Evolutionary conservation across 2,113 vertebrate species (phyloP).

Genomic region (Triplophysa siluroides): DNA sequence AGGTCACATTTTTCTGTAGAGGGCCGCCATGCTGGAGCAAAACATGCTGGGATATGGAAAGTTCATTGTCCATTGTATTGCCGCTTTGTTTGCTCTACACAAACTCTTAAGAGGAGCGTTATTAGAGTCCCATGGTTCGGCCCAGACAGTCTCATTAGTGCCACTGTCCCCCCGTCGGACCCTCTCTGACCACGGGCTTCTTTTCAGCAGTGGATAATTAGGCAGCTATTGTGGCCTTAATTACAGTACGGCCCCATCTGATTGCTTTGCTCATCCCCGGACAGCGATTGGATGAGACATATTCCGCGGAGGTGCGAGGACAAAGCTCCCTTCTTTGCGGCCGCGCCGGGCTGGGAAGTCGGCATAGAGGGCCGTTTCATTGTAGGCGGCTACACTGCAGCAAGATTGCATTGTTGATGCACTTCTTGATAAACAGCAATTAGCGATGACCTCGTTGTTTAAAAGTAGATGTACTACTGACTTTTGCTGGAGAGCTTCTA

Average conservation of each 20-base stretch:
- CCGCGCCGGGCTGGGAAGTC: constrained; percentile 53
- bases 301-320: constrained; percentile 65
- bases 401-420: constrained; percentile 65
- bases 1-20: constrained; percentile 4
- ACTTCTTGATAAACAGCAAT: constrained; percentile 58
- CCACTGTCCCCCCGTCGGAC: constrained; percentile 55
- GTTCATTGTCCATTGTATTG: constrained; percentile 69
- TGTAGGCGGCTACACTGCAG: constrained; percentile 50
- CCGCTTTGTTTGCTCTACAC: constrained; percentile 68
- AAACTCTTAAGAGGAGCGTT: constrained; percentile 62
- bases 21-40: not conserved
- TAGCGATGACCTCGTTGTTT: constrained; percentile 59
- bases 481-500: constrained; percentile 6
- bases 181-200: constrained; percentile 46
- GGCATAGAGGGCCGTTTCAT: constrained; percentile 54
- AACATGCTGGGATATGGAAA: constrained; percentile 51
- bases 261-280: constrained; percentile 56
- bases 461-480: not conserved
- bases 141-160: constrained; percentile 75
- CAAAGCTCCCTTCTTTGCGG: constrained; percentile 68
- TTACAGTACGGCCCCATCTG: constrained; percentile 64
- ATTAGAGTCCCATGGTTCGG: constrained; percentile 70
- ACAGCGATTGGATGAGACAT: constrained; percentile 58
- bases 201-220: constrained; percentile 72
- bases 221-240: constrained; percentile 74